Conservation (phyloP, 2,797 vertebrate genomes). For the Coluber constrictor region DNA sequence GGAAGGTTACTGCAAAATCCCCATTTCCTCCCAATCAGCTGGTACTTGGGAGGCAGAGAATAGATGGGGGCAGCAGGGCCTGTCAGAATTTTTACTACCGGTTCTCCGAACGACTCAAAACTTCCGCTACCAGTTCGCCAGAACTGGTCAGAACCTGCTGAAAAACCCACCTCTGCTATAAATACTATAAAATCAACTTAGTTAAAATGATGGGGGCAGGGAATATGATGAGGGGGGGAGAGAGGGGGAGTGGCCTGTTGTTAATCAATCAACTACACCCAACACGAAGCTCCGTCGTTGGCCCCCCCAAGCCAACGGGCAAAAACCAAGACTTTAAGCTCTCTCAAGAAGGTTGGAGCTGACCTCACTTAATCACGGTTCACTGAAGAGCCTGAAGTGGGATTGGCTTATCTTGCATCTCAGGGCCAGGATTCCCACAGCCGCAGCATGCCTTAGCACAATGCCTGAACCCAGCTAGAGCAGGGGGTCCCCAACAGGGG, state of each 20-base stretch:
- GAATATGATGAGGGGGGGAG: too few relatives aligned
- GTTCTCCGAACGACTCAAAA: too few relatives aligned
- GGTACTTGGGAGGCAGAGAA: too few relatives aligned
- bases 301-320: too few relatives aligned
- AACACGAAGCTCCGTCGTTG: fast-evolving
- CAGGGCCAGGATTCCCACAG: neutral
- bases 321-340: neutral
- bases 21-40: too few relatives aligned
- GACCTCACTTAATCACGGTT: neutral
- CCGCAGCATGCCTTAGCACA: neutral
- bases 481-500: too few relatives aligned
- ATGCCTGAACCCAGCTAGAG: neutral
- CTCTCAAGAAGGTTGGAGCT: neutral
- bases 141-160: too few relatives aligned
- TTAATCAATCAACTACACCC: neutral
- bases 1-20: too few relatives aligned
- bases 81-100: too few relatives aligned
- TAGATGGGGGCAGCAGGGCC: too few relatives aligned
- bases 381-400: neutral
- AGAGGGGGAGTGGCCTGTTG: neutral
- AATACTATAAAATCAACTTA: neutral
- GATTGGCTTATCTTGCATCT: neutral
- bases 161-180: neutral
- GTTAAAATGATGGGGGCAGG: neutral
- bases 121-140: too few relatives aligned